Evolutionary conservation across 2,888 invertebrate genomes (phyloP).

Genomic region (Acrocyrtus sp.): DNA sequence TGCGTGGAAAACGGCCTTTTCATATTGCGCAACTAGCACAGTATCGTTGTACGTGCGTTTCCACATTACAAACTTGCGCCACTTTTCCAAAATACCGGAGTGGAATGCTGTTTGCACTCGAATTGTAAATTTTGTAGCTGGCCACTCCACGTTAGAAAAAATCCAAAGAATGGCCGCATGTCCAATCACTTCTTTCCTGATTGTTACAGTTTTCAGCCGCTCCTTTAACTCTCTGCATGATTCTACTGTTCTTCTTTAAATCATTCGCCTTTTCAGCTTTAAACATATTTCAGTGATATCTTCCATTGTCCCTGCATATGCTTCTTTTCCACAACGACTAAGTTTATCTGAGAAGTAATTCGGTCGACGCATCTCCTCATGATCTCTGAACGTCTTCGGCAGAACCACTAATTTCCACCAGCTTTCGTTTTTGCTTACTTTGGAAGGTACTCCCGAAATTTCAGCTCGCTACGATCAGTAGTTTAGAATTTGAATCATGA

Average conservation of each 20-base stretch:
- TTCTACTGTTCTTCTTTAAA: not conserved
- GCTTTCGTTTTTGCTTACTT: no score
- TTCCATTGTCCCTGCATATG: not conserved
- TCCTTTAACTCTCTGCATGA: not conserved
- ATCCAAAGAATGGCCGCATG: not conserved
- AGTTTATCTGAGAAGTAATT: not conserved
- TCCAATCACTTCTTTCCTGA: not conserved
- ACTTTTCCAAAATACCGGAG: not conserved
- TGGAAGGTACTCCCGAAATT: no score
- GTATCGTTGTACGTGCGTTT: not conserved
- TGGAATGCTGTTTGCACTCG: not conserved
- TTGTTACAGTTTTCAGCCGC: not conserved
- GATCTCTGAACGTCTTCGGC: not conserved
- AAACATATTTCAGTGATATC: no score
- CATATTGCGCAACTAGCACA: not conserved
- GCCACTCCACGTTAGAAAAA: not conserved
- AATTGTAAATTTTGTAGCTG: not conserved
- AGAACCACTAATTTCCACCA: not conserved
- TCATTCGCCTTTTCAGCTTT: no score
- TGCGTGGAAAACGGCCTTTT: not conserved
- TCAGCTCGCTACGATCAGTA: no score
- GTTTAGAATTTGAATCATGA: no score
- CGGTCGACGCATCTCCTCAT: not conserved
- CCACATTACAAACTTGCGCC: not conserved
- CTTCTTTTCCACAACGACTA: not conserved